Base-by-base conservation (phyloP, 2,797 vertebrate genomes). In the Poecilia wingei region DNA sequence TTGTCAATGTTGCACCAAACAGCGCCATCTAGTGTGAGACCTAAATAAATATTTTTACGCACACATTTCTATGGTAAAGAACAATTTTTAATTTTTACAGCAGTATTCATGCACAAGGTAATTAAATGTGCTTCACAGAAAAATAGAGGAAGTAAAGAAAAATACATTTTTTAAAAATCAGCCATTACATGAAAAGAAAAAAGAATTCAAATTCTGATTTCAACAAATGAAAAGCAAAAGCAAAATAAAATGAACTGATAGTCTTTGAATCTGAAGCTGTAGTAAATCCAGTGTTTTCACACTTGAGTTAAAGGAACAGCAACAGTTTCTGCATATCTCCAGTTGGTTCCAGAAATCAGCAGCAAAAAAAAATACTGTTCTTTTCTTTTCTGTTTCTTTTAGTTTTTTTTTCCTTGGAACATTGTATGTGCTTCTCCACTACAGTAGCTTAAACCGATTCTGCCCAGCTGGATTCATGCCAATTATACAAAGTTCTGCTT, bases 11-110 rank as follows among this genome's bases (percentile, higher is more conserved):
- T 80, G 84, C 82, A 85, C 89, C 74, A 87, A 87, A 93, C 93
- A 95, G 94, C 94, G 85, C 95, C 95, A 95, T 93, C 95, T 94
- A 95, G 91, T 94, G 66, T 43, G 51, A 20, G 20, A 9, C 71
- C 18, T 76, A 55, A 74, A 51, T 39, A 33, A 69, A 22, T 71
- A 18, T 25, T 46, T 79, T 33, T 45, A 49, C 0, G 25, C 3
- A 70, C 68, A 70, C 25, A 45, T 4, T 70, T n/a, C 6, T n/a
- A 45, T 16, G 22, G 41, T 43, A n/a, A 45, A 10, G 39, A 22
- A 12, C 3, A 0, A 6, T 43, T 43, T 43, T 43, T 69, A 43
- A 22, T 69, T 43, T 43, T 10, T 6, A 69, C 14, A n/a, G 4
- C 22, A 69, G 14, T 43, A 43, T 14, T 6, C 1, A 43, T n/a